Evolutionary conservation across 1,140 invertebrate genomes (phyloP), one percentile per base, ranked within the genome.

Genomic region (Ceratosolen fusciceps): DNA sequence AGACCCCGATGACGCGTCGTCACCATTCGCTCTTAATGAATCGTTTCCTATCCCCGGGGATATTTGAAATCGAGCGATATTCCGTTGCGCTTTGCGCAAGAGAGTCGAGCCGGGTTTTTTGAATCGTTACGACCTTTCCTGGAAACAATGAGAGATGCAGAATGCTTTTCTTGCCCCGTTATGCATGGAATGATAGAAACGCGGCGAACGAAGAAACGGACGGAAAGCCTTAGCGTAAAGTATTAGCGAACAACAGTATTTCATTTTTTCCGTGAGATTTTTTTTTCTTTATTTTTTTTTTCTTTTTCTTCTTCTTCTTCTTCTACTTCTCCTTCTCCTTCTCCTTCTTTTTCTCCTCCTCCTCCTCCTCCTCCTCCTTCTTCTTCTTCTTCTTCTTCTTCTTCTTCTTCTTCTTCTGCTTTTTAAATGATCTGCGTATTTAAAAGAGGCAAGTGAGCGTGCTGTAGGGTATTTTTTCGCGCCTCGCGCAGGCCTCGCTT

Each of bases 161-260:
- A 31, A 52, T n/a, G n/a, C n/a, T 81, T 76, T 74, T 70, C 24
- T 58, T 75, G 24, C 47, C 14, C 12, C 14, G n/a, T 72, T 74
- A 67, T 70, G 43, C 26, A 39, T 39, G 49, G 31, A 67, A 67
- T 62, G 4, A 26, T 34, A 67, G 12, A 37, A 76, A 67, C 12
- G 43, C 43, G 60, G 43, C 43, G 60, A 54, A 67, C 49, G 62
- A 43, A 58, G n/a, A 56, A 58, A 56, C 26, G 29, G 70, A 58
- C 71, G 26, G 39, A 73, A 58, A 73, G n/a, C n/a, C n/a, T n/a
- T 58, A 10, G 34, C n/a, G 31, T 34, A 54, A 71, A 52, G 54
- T 54, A 54, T 52, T 52, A 39, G n/a, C n/a, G 26, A 47, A 72
- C 12, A 72, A 54, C 26, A 54, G 71, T 39, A 31, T 39, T 39